Base-by-base conservation (phyloP, 2,113 vertebrate species). In the Coptodon bakossiorum region DNA sequence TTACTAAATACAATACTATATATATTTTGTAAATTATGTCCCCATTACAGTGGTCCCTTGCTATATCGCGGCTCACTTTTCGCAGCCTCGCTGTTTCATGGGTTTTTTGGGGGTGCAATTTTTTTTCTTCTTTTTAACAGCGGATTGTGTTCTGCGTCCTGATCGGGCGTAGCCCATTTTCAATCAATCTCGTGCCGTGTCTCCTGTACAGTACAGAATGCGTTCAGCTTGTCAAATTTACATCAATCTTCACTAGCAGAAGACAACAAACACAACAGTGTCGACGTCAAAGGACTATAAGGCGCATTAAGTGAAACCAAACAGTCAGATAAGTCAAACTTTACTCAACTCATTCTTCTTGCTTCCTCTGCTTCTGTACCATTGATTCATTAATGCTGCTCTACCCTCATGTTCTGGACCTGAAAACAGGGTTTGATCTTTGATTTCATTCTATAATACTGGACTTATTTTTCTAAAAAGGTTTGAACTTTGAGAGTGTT, bases 361-460 rank as follows among this genome's bases (percentile, higher is more conserved):
- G 0, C 27, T 31, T 61, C 57, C 27, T 61, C 5, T 6, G 0
- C 57, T 31, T 61, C 16, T 1, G 57, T 10, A 34, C 57, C 57
- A 61, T 6, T 61, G 3, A 61, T 61, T 34, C 16, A 61, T 61
- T 61, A 2, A 34, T 61, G 57, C 10, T 2, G 57, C 29, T 31
- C 53, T 43, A 43, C 6, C 12, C 5, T 13, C 40, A 43, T 43
- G 40, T 43, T 43, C 40, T 13, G 40, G 40, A 43, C 40, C n/a
- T n/a, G n/a, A n/a, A n/a, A n/a, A 22, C 11, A 43, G 40, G 40
- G 11, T 43, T 13, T 43, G 40, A 57, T 57, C 56, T 59, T 59
- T 59, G 14, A 17, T 31, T 61, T 61, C 27, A 31, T 31, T 61
- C 5, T 31, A 17, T 61, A 61, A 61, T 31, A 61, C 57, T 57